Evolutionary conservation across 1,140 invertebrate genomes (phyloP).

Genomic region (Drosophila yakuba): DNA sequence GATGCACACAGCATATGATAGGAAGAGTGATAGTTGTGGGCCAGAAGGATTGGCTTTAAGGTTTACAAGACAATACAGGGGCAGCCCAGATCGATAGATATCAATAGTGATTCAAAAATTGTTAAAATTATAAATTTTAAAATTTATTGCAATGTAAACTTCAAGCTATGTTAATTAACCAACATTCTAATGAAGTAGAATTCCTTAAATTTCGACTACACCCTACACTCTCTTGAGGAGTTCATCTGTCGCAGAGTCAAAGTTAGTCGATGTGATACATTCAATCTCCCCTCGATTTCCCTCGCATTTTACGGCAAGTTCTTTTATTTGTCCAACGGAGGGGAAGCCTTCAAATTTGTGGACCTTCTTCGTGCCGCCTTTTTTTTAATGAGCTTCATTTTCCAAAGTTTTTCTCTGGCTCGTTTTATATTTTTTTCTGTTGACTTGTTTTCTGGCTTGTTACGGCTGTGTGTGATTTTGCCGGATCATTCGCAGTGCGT

Average conservation of each 20-base stretch:
- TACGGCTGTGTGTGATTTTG: slow-evolving; percentile 54
- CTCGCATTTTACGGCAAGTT: slow-evolving; percentile 23
- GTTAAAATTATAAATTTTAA: background rate
- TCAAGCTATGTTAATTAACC: too few species aligned
- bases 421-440: slow-evolving; percentile 32
- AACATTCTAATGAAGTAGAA: background rate
- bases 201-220: too few species aligned
- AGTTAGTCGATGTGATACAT: background rate
- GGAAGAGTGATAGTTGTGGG: background rate
- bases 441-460: slow-evolving; percentile 71
- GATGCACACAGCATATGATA: slow-evolving; percentile 1
- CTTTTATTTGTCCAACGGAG: slow-evolving; percentile 33
- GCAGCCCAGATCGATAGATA: too few species aligned
- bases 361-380: slow-evolving; percentile 42
- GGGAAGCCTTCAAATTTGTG: slow-evolving; percentile 43
- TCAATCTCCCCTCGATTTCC: background rate
- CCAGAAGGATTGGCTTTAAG: background rate
- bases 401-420: slow-evolving; percentile 27
- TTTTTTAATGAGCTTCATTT: slow-evolving; percentile 75
- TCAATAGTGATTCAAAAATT: background rate
- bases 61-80: background rate
- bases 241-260: background rate
- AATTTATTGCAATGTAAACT: background rate
- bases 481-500: slow-evolving; percentile 55
- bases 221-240: background rate